A percentile compares a stretch with the other conserved stretches of the same genome.
These are phyloP conservation scores for Uromys caudimaculatus DNA, from an alignment of 2,797 vertebrate genomes.

Conservation along the genomic window DNA sequence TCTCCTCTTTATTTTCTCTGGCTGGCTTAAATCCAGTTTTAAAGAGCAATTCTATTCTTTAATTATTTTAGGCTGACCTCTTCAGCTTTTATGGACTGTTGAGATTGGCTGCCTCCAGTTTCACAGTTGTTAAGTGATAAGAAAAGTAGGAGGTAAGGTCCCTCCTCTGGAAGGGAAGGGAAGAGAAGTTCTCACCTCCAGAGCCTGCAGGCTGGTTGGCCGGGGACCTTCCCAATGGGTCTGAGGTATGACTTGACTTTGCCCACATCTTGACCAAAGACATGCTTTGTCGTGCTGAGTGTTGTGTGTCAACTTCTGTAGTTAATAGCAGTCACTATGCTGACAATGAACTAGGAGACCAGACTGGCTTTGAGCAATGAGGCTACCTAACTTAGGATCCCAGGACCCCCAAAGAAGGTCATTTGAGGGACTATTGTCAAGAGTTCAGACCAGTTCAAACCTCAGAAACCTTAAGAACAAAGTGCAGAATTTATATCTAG, in stretches of 20 bases:
- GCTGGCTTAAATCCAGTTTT: not conserved
- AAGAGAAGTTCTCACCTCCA: not conserved
- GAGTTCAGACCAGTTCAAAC: not conserved
- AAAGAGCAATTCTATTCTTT: constrained; percentile 37
- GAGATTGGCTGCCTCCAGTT: not conserved
- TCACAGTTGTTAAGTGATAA: not conserved
- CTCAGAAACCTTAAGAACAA: not conserved
- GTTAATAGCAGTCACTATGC: not conserved
- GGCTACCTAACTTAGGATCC: not conserved
- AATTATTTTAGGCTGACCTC: constrained; percentile 51
- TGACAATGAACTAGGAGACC: not conserved
- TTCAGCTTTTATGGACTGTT: constrained; percentile 15
- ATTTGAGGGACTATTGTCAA: not conserved
- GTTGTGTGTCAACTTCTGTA: not conserved
- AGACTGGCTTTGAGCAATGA: not conserved
- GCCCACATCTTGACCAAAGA: not conserved
- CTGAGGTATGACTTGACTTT: not conserved
- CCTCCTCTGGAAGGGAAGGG: not conserved
- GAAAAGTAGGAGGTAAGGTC: not conserved
- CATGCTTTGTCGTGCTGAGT: not conserved
- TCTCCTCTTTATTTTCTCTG: not conserved
- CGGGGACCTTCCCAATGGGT: not conserved
- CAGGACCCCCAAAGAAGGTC: not conserved
- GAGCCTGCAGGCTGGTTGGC: not conserved
- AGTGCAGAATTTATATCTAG: not conserved